Conservation (phyloP, 2,113 vertebrate genomes). For the Pseudolaguvia tuberculata region DNA sequence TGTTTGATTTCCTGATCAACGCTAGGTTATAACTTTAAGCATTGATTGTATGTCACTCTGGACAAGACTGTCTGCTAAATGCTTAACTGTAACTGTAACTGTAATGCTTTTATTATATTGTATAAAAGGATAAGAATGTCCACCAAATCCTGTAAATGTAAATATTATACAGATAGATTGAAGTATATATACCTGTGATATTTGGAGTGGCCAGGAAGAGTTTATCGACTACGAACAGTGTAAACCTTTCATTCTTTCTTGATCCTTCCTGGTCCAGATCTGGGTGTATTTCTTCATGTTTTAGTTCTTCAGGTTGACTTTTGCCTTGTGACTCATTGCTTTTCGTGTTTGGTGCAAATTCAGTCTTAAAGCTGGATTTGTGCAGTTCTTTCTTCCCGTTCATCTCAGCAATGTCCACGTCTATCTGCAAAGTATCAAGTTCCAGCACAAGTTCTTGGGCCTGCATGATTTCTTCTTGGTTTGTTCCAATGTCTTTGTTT, state of each 20-base stretch:
- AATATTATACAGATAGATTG: no score
- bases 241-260: slow-evolving; percentile 42
- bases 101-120: no score
- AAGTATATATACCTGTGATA: slow-evolving; percentile 53
- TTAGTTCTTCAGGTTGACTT: neutral
- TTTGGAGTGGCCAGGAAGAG: slow-evolving; percentile 56
- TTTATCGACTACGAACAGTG: slow-evolving; percentile 60
- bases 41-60: no score
- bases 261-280: slow-evolving; percentile 16
- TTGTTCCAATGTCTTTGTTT: neutral
- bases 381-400: neutral
- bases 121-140: no score
- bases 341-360: neutral
- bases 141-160: no score
- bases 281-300: neutral
- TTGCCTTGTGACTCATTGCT: neutral
- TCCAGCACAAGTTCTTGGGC: neutral
- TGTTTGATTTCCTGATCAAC: no score
- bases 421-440: slow-evolving; percentile 1
- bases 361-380: neutral
- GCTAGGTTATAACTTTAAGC: no score
- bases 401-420: slow-evolving; percentile 3
- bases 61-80: no score
- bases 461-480: slow-evolving; percentile 8
- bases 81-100: no score